A percentile compares a stretch with the other conserved stretches of the same genome.
These are phyloP conservation scores for Phalacrocorax carbo DNA, from an alignment of 2,113 vertebrate genomes.

Conservation along the genomic window DNA sequence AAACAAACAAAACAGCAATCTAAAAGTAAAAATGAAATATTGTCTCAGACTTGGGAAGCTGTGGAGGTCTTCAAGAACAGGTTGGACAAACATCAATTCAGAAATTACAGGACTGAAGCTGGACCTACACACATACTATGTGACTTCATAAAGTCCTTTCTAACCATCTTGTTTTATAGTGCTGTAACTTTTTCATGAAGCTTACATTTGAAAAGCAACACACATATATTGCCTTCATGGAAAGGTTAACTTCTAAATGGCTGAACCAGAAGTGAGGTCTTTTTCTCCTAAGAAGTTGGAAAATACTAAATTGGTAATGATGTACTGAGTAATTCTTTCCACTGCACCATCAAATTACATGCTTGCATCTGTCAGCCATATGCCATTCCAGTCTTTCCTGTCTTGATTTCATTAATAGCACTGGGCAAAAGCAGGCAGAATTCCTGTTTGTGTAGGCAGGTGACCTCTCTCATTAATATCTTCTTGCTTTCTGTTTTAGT, in stretches of 20 bases:
- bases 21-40: background rate
- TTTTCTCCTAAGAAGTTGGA: slow-evolving; percentile 11
- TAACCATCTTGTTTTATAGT: background rate
- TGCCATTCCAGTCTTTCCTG: slow-evolving; percentile 55
- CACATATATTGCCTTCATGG: background rate
- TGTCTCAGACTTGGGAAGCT: background rate
- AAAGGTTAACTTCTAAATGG: background rate
- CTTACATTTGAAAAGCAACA: background rate
- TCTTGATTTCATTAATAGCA: slow-evolving; percentile 48
- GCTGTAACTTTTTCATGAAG: background rate
- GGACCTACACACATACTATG: background rate
- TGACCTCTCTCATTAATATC: slow-evolving; percentile 30
- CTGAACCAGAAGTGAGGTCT: background rate
- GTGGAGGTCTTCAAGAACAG: background rate
- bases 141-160: background rate
- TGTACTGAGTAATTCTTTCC: slow-evolving; percentile 55
- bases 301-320: slow-evolving; percentile 16
- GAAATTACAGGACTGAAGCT: background rate
- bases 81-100: background rate
- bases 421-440: slow-evolving; percentile 29
- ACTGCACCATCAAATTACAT: slow-evolving; percentile 42
- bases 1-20: background rate
- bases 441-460: slow-evolving; percentile 60
- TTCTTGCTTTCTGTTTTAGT: slow-evolving; percentile 46
- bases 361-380: slow-evolving; percentile 60